Percentiles rank a stretch among this genome's conserved stretches.
Evolutionary conservation across 2,888 invertebrate species (phyloP).

Genomic region (Sinodicranocentrus sp.): DNA sequence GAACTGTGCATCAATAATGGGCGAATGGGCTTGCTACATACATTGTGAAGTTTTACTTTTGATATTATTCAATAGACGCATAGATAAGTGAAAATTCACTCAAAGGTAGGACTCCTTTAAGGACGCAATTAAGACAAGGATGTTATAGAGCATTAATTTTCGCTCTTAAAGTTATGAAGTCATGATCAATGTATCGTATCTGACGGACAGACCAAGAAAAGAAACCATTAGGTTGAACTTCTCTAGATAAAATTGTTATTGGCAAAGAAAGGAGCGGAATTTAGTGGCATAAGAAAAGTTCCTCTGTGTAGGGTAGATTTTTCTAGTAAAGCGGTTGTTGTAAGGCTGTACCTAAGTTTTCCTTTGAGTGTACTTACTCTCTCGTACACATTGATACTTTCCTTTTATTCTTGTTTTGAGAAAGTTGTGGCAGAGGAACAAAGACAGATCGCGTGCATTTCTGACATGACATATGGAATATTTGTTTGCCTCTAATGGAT

Average conservation of each 20-base stretch:
- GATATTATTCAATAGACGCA: too few relatives aligned
- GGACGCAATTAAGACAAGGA: slow-evolving; percentile 51
- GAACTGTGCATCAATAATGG: too few relatives aligned
- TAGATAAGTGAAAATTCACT: too few relatives aligned
- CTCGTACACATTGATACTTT: slow-evolving; percentile 34
- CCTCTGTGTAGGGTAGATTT: too few relatives aligned
- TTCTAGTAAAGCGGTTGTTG: too few relatives aligned
- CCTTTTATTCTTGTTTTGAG: slow-evolving; percentile 54
- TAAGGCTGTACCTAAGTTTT: neutral
- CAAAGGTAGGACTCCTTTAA: slow-evolving; percentile 16
- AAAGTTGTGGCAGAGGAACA: slow-evolving; percentile 53
- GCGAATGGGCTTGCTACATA: too few relatives aligned
- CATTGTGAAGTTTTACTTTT: too few relatives aligned
- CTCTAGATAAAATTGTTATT: slow-evolving; percentile 35
- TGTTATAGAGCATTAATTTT: slow-evolving; percentile 46
- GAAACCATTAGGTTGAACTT: slow-evolving; percentile 39
- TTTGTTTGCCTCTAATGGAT: slow-evolving; percentile 70
- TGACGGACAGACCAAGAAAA: slow-evolving; percentile 29
- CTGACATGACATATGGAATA: slow-evolving; percentile 69
- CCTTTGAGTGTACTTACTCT: neutral
- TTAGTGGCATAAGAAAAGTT: slow-evolving; percentile 6
- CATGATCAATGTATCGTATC: slow-evolving; percentile 57
- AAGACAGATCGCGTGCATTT: slow-evolving; percentile 69
- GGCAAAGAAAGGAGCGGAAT: neutral
- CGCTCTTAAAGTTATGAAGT: slow-evolving; percentile 55